Evolutionary conservation across 1,140 invertebrate species (phyloP), one percentile per base, ranked within the genome.

Genomic region (Pteromalus puparum): DNA sequence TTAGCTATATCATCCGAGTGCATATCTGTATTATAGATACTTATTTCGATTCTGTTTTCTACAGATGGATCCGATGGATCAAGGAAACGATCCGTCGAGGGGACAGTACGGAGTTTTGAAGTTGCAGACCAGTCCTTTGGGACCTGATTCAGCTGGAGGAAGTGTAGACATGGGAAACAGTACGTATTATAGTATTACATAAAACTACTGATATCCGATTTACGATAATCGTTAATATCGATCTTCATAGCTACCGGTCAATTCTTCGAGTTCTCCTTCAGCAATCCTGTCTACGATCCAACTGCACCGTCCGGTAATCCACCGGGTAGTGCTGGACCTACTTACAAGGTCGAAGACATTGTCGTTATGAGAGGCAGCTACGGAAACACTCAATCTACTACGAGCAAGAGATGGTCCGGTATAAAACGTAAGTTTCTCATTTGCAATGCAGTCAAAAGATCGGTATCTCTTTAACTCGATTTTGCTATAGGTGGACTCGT

Each of bases 321-420:
- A 0, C 94, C 95, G 4, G 93, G 93, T 2, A 93, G 93, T 65
- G 94, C 93, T 85, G 94, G 93, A 74, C 93, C 95, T 18, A 95
- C 94, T 1, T 97, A 97, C 87, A 97, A 97, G 91, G 97, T 97
- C 9, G 96, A 97, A 89, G 97, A 97, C 88, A 95, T 97, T 1
- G 95, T 97, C 0, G 94, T 96, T 12, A 94, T 94, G 91, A 93
- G 94, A 85, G 94, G 94, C 85, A 92, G 87, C 89, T 95, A 90
- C 91, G 94, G 91, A 85, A 93, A 85, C 91, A 83, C 68, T 10
- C 93, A 26, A 87, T 91, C 72, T 91, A 86, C 90, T 90, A 81
- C 85, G 90, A 91, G 92, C 86, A 93, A 94, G 88, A 89, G 93
- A 80, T 93, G 95, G 95, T 93, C 94, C 85, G 93, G 95, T 53